phyloP scores from a whole-genome alignment of 2,888 invertebrate genomes.

The Amphipoea lucens region DNA sequence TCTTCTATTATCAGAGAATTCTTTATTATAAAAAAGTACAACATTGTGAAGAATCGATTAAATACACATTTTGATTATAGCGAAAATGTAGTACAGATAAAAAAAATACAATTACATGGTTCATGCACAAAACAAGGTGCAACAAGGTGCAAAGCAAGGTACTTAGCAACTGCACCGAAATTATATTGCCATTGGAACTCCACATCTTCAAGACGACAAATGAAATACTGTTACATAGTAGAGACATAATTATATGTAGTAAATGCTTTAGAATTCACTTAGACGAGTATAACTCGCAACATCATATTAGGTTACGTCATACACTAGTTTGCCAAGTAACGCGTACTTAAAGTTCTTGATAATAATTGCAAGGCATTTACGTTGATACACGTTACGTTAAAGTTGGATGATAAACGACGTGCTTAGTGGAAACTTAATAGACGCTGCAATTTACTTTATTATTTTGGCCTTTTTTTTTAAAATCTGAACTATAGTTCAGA shows the following conservation, averaged over 20 bases:
- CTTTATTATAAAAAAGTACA: background rate
- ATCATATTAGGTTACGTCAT: constrained; percentile 34
- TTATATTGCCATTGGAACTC: background rate
- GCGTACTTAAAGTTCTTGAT: constrained; percentile 28
- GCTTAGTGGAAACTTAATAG: constrained; percentile 23
- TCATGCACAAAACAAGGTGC: background rate
- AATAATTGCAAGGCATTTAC: constrained; percentile 41
- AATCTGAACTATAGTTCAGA: background rate
- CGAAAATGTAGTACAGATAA: background rate
- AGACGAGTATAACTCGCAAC: constrained; percentile 15
- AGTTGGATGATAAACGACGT: constrained; percentile 44
- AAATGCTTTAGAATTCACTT: constrained; percentile 25
- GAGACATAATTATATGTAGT: background rate
- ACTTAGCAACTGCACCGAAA: background rate
- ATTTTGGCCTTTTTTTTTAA: constrained; percentile 56
- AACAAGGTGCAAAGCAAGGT: too few species aligned
- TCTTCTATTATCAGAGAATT: background rate
- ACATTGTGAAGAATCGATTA: background rate
- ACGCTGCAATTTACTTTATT: constrained; percentile 44
- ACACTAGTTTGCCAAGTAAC: constrained; percentile 26
- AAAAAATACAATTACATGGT: background rate
- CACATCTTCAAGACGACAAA: background rate
- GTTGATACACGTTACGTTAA: constrained; percentile 11
- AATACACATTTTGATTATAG: background rate
- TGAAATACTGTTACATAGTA: background rate